Evolutionary conservation across 1,140 invertebrate species (phyloP).

Genomic region (Neotoxoptera formosana): DNA sequence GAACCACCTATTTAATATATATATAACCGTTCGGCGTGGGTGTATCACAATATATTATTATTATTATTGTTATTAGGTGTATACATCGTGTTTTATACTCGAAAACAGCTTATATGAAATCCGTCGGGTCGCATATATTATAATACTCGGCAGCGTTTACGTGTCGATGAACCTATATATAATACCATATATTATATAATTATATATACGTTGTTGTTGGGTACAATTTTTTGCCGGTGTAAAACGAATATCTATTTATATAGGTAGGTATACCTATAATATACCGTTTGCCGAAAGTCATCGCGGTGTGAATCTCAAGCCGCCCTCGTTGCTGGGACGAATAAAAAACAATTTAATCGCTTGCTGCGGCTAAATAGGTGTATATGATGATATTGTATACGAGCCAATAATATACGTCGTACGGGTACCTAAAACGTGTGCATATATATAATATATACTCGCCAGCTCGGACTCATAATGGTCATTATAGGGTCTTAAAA

Average conservation of each 20-base stretch:
- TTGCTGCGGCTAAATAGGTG: not conserved
- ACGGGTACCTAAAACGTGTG: too few relatives aligned
- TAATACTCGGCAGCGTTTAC: not conserved
- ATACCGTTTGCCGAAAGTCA: not conserved
- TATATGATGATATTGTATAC: too few relatives aligned
- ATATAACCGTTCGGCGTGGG: too few relatives aligned
- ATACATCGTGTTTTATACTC: not conserved
- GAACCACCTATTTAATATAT: not conserved
- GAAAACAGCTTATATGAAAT: not conserved
- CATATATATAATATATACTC: too few relatives aligned
- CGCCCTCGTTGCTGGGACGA: not conserved
- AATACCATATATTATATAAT: not conserved
- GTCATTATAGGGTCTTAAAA: conserved; percentile 7
- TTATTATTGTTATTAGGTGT: too few relatives aligned
- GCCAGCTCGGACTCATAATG: not conserved
- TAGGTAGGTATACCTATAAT: too few relatives aligned
- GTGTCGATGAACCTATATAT: not conserved
- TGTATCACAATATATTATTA: not conserved
- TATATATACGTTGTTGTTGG: not conserved
- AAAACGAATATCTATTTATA: not conserved
- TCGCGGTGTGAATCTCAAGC: not conserved
- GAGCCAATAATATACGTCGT: not conserved
- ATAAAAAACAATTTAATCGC: not conserved
- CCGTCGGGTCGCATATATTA: not conserved
- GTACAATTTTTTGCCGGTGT: not conserved